phyloP scores from a whole-genome alignment of 35 echinoderm and acorn worm genomes.

The Ptychodera flava region DNA sequence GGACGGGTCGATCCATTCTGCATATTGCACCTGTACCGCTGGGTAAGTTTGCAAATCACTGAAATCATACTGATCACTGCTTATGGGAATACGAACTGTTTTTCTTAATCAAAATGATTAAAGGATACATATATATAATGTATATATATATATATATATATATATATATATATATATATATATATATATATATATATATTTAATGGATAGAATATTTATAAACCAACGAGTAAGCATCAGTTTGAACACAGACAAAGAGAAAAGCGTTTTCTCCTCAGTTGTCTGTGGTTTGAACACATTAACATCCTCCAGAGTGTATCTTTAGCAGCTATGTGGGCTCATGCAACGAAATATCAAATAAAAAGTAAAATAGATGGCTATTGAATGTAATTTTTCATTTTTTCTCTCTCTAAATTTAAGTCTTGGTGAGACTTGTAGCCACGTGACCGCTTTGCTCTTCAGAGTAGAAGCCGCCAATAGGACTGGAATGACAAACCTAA shows the following conservation, averaged over 20 bases:
- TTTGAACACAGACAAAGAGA: too few species aligned
- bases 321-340: background rate
- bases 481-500: background rate
- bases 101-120: too few species aligned
- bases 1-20: background rate
- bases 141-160: too few species aligned
- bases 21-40: background rate
- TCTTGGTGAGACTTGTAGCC: background rate
- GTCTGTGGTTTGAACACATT: too few species aligned
- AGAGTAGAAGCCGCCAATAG: background rate
- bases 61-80: background rate
- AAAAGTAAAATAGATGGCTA: background rate
- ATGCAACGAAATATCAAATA: background rate
- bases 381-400: background rate
- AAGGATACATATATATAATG: too few species aligned
- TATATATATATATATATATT: too few species aligned
- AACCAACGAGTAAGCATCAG: too few species aligned
- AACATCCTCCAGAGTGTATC: too few species aligned
- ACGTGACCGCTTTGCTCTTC: background rate
- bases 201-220: too few species aligned
- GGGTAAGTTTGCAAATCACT: background rate
- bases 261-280: background rate
- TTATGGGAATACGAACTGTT: background rate
- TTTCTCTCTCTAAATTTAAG: background rate
- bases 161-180: too few species aligned